Conservation (phyloP, 2,113 vertebrate genomes). For the Zeus faber region DNA sequence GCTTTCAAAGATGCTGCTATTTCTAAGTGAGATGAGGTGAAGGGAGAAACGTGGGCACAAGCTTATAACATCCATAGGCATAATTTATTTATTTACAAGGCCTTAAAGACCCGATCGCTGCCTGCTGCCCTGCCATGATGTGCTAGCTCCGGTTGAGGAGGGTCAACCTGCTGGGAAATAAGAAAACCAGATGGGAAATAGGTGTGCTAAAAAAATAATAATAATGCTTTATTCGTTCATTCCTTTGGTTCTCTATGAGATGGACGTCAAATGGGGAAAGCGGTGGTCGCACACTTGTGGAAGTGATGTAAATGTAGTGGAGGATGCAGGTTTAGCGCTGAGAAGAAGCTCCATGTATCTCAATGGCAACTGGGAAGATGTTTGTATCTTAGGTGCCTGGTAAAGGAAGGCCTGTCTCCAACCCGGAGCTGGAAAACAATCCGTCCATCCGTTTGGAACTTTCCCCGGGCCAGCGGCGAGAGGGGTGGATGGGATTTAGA, state of each 20-base stretch:
- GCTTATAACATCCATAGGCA: constrained; percentile 12
- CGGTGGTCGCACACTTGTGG: no score
- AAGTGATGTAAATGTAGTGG: not conserved
- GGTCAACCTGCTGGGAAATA: not conserved
- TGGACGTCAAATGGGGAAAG: not conserved
- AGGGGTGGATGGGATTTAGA: not conserved
- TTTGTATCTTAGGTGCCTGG: not conserved
- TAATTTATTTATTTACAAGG: constrained; percentile 37
- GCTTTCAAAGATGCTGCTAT: constrained; percentile 53
- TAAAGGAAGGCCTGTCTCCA: not conserved
- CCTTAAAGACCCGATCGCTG: not conserved
- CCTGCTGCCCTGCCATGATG: not conserved
- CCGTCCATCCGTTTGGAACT: not conserved
- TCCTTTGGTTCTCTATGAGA: not conserved
- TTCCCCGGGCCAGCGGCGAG: not conserved
- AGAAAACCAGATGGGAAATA: not conserved
- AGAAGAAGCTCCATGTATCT: not conserved
- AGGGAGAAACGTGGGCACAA: constrained; percentile 12
- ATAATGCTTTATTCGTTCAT: not conserved
- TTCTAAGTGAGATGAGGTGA: constrained; percentile 2
- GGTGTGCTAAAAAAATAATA: not conserved
- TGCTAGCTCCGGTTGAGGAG: not conserved
- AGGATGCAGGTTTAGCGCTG: not conserved
- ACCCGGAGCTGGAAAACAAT: not conserved
- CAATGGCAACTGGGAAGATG: not conserved